Evolutionary conservation across 2,797 vertebrate genomes (phyloP), one percentile per base, ranked within the genome.

Genomic region (Acipenser oxyrinchus): DNA sequence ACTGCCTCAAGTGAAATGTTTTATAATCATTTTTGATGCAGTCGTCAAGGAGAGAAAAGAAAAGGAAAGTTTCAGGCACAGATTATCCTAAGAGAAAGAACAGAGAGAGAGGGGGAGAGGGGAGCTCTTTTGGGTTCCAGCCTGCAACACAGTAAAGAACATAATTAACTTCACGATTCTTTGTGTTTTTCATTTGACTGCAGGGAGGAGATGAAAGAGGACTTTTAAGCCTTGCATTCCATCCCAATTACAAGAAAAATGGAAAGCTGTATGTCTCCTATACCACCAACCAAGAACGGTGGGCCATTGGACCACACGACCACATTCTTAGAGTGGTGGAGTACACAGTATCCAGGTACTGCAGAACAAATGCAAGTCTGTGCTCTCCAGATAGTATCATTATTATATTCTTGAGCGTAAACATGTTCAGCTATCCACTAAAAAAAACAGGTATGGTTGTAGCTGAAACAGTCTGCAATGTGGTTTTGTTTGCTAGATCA

Each of bases 121-220:
- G 74, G 76, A 78, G 77, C 81, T 87, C 84, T 88, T 80, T 74
- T 77, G 76, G 81, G 88, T 90, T 92, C 85, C 86, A 87, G 83
- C 84, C 37, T 80, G 81, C 88, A 87, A 83, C 83, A 88, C 83
- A 90, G 88, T 88, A 85, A 87, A 85, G 91, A 88, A 91, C 90
- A 93, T 95, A 95, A 97, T 97, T 96, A 98, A 99, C 93, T 94
- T 93, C 89, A 88, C 88, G 81, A 93, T 94, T 93, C 93, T 96
- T 96, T 96, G 93, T 97, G 91, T 92, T 95, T 93, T 89, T 92
- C 90, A 86, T 94, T 92, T 96, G 93, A 95, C 93, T 94, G 91
- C 93, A 99, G 97, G 94, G 94, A 84, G 94, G 95, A 93, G 97
- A 99, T 96, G 97, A 99, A 96, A 96, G 96, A 86, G 96, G 97